Evolutionary conservation across 2,113 vertebrate genomes (phyloP), one percentile per base, ranked within the genome.

Genomic region (Neodontobutis hainanensis): DNA sequence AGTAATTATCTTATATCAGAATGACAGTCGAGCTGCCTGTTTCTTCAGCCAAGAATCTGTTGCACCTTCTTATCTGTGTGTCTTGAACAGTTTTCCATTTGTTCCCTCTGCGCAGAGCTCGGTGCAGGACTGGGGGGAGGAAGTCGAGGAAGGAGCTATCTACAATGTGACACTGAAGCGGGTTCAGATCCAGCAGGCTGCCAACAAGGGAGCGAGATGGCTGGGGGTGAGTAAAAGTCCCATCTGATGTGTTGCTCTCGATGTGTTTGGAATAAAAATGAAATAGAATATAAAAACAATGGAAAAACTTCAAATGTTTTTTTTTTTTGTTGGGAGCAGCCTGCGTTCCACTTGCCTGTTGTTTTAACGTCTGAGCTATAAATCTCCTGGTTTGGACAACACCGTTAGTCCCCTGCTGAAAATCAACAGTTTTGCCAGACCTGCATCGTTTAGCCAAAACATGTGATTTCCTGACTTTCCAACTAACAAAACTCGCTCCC

Each of bases 121-220:
- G 1, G 93, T 95, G 92, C 95, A 97, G 92, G 95, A 98, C 73
- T 93, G 94, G 94, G 96, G 96, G 81, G 96, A 98, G 93, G 96
- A 99, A 90, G 93, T 96, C 11, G 97, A 97, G 92, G 97, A 98
- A 77, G 97, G 96, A 76, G 96, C 96, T 70, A 87, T 98, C 85
- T 99, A 97, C 93, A 94, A 95, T 62, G 96, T 99, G 89, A 96
- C 94, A 65, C 94, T 99, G 66, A 97, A 96, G 83, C 94, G 93
- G 90, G 95, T 98, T 81, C 95, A 97, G 91, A 97, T 97, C 73
- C 95, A 96, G 75, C 96, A 99, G 87, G 96, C 95, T 8, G 95
- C 96, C 86, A 98, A 95, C 92, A 98, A 99, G 93, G 97, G 96
- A 84, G 96, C 92, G 0, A 82, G 93, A 86, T 94, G 93, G 93